A percentile compares a stretch with the other conserved stretches of the same genome.
Conservation (phyloP, 2,797 vertebrate genomes). For the Danio jaintianensis region DNA sequence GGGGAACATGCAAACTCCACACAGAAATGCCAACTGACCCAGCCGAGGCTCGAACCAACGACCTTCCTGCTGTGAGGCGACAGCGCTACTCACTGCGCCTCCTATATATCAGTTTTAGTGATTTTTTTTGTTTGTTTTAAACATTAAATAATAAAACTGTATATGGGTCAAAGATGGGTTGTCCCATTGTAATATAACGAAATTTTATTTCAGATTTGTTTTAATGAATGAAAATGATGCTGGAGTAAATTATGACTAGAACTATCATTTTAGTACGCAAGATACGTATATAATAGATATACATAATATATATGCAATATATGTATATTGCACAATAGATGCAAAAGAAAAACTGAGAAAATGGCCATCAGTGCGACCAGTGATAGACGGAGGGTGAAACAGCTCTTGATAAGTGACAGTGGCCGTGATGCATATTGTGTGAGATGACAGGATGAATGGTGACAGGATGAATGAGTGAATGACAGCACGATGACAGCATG, state of each 20-base stretch:
- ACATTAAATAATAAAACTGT: too few species aligned
- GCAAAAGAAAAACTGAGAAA: neutral
- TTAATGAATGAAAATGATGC: neutral
- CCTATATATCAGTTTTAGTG: too few species aligned
- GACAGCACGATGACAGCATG: slow-evolving; percentile 46
- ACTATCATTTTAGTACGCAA: too few species aligned
- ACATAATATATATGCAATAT: too few species aligned
- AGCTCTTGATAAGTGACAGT: slow-evolving; percentile 18
- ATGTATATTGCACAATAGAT: too few species aligned
- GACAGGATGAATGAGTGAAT: slow-evolving; percentile 44
- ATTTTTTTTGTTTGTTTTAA: too few species aligned
- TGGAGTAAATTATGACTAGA: neutral
- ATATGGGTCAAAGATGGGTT: neutral
- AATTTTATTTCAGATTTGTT: neutral
- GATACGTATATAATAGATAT: too few species aligned
- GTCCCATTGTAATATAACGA: neutral
- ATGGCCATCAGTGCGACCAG: slow-evolving; percentile 17
- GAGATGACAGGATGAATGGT: slow-evolving; percentile 37
- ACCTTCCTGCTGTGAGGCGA: too few species aligned
- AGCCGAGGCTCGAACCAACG: too few species aligned
- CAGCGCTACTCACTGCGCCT: too few species aligned
- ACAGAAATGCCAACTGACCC: too few species aligned
- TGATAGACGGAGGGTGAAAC: slow-evolving; percentile 24
- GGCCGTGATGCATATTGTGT: slow-evolving; percentile 23
- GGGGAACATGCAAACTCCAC: too few species aligned